Percentiles rank a stretch among this genome's conserved stretches.
These are phyloP conservation scores for Drosophila biarmipes DNA, from an alignment of 1,140 invertebrate species.

Conservation along the genomic window DNA sequence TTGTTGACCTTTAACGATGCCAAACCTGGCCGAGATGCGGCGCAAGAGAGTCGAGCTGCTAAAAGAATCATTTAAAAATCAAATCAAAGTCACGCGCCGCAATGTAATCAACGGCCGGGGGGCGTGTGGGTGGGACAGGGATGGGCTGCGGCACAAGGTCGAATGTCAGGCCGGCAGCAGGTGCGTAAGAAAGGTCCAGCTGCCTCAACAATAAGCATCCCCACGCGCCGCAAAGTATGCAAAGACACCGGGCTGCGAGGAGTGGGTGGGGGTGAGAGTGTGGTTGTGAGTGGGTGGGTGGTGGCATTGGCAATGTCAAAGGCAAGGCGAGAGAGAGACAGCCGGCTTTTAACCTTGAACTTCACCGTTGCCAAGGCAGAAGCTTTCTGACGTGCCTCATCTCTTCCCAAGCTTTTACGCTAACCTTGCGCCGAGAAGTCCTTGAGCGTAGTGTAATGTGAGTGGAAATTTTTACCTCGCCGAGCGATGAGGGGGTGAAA, in stretches of 20 bases:
- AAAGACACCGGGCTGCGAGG: conserved; percentile 24
- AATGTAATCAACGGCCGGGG: conserved; percentile 71
- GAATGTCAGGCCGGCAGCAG: conserved; percentile 58
- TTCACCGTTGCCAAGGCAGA: conserved; percentile 74
- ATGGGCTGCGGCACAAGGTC: conserved; percentile 48
- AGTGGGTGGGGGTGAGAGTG: conserved; percentile 40
- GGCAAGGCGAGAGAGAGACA: conserved; percentile 20
- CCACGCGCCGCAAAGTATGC: conserved; percentile 75
- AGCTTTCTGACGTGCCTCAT: conserved; percentile 27
- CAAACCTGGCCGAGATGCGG: conserved; percentile 31
- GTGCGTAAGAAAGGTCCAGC: conserved; percentile 64
- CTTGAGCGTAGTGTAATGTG: conserved; percentile 61
- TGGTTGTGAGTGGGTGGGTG: conserved; percentile 15
- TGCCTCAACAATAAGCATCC: conserved; percentile 67
- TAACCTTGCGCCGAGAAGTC: conserved; percentile 66
- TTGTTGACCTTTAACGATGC: conserved; percentile 77
- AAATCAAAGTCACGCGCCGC: conserved; percentile 82
- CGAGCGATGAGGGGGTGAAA: too few relatives aligned
- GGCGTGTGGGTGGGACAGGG: conserved; percentile 2
- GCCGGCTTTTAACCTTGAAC: conserved; percentile 75
- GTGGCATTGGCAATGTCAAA: conserved; percentile 38
- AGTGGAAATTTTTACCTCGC: conserved; percentile 54
- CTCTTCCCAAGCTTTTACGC: conserved; percentile 57
- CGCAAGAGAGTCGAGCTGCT: conserved; percentile 53
- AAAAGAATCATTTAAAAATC: conserved; percentile 81